A percentile compares a stretch with the other conserved stretches of the same genome.
These are phyloP conservation scores for Lissonota sp. DNA, from an alignment of 2,888 invertebrate species.

Conservation along the genomic window DNA sequence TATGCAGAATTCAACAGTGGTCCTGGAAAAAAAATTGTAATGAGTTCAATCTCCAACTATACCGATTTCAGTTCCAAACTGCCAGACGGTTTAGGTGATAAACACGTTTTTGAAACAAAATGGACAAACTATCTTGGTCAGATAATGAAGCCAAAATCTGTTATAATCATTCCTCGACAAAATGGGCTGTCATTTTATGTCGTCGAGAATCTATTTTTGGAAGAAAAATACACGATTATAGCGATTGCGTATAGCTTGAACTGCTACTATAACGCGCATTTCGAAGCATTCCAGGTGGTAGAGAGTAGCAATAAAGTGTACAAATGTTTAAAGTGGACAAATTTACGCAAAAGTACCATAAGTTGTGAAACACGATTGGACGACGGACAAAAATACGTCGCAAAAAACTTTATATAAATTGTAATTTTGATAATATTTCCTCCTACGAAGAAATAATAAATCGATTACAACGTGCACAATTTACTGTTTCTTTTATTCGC, in stretches of 20 bases:
- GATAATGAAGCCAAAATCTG: slow-evolving; percentile 8
- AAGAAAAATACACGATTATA: slow-evolving; percentile 13
- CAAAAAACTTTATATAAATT: slow-evolving; percentile 1
- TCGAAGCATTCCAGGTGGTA: neutral
- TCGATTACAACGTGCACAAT: too few species aligned
- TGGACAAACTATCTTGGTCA: slow-evolving; percentile 3
- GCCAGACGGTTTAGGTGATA: neutral
- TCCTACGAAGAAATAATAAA: too few species aligned
- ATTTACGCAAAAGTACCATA: slow-evolving; percentile 1
- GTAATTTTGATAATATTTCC: too few species aligned
- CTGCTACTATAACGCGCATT: slow-evolving; percentile 18
- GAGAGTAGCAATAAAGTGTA: neutral
- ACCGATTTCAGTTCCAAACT: slow-evolving; percentile 12
- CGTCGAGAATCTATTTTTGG: slow-evolving; percentile 26
- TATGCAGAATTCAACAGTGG: slow-evolving; percentile 22
- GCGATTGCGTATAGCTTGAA: slow-evolving; percentile 2
- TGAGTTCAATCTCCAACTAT: slow-evolving; percentile 16
- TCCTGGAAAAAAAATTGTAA: slow-evolving; percentile 7
- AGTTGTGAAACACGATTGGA: slow-evolving; percentile 8
- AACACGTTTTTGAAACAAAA: slow-evolving; percentile 3
- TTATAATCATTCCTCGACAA: neutral
- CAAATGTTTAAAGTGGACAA: neutral
- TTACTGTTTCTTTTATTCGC: too few species aligned
- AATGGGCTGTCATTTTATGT: slow-evolving; percentile 8
- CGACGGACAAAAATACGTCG: slow-evolving; percentile 31